A percentile compares a stretch with the other conserved stretches of the same genome.
Evolutionary conservation across 64 coral and sea anemone species (phyloP).

Genomic region (Catalaphyllia jardinei): DNA sequence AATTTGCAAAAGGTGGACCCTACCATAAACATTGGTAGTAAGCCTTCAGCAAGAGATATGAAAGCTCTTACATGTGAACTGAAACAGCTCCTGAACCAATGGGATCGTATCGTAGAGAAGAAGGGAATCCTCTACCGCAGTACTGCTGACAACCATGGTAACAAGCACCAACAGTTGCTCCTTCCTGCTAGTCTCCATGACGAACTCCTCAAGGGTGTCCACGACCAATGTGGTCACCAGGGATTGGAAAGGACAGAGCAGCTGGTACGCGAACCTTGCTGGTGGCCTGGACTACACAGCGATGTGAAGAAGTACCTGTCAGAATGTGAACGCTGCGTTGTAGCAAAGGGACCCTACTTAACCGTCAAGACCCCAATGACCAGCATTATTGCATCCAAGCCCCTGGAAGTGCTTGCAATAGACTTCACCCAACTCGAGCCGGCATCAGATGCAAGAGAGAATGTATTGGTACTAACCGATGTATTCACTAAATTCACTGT

Average conservation of each 20-base stretch:
- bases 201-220: constrained; percentile 10
- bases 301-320: constrained; percentile 35
- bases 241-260: neutral
- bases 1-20: constrained; percentile 11
- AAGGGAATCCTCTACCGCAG: constrained; percentile 38
- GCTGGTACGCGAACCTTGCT: constrained; percentile 37
- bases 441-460: constrained; percentile 31
- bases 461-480: constrained; percentile 27
- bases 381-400: constrained; percentile 41
- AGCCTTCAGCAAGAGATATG: constrained; percentile 22
- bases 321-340: constrained; percentile 47
- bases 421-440: constrained; percentile 54
- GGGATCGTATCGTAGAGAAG: constrained; percentile 28
- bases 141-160: neutral
- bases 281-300: constrained; percentile 49
- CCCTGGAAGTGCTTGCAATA: constrained; percentile 62
- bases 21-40: constrained; percentile 16
- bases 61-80: neutral
- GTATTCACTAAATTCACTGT: constrained; percentile 37
- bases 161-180: constrained; percentile 5
- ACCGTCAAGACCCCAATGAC: constrained; percentile 20
- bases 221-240: constrained; percentile 57
- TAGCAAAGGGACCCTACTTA: constrained; percentile 57
- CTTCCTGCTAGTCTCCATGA: constrained; percentile 19
- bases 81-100: neutral